A percentile compares a stretch with the other conserved stretches of the same genome.
Evolutionary conservation across 2,888 invertebrate species (phyloP).

Genomic region (Ochropleura leucogaster): DNA sequence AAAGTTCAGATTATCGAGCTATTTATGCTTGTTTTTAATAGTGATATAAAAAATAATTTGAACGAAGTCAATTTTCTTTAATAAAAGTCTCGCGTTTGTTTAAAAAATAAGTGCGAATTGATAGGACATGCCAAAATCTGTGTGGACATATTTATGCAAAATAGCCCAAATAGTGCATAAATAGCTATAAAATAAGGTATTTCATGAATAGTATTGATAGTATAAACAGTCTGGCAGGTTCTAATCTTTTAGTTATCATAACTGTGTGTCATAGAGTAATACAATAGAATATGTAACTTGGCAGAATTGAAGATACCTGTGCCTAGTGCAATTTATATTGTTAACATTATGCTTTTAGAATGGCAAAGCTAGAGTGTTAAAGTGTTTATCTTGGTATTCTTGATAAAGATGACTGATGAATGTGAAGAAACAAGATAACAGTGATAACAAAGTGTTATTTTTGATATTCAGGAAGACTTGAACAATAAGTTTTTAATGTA

Average conservation of each 20-base stretch:
- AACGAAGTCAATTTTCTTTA: too few species aligned
- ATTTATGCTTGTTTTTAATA: too few species aligned
- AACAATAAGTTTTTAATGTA: slow-evolving; percentile 21
- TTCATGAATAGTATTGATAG: slow-evolving; percentile 37
- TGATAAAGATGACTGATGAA: slow-evolving; percentile 84
- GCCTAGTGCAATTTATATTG: slow-evolving; percentile 51
- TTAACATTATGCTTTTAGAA: slow-evolving; percentile 52
- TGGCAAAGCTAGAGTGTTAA: slow-evolving; percentile 56
- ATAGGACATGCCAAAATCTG: too few species aligned
- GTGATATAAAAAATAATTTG: too few species aligned
- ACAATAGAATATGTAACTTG: slow-evolving; percentile 58
- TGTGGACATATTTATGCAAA: too few species aligned
- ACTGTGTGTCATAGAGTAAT: slow-evolving; percentile 43
- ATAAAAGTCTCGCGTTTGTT: too few species aligned
- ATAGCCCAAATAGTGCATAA: slow-evolving; percentile 5
- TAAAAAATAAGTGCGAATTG: too few species aligned
- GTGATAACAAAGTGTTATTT: slow-evolving; percentile 70
- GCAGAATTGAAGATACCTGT: slow-evolving; percentile 55
- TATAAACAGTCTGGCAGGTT: slow-evolving; percentile 20
- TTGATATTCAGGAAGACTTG: slow-evolving; percentile 48
- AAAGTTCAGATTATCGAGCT: too few species aligned
- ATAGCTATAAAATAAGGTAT: slow-evolving; percentile 25
- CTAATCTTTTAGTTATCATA: slow-evolving; percentile 52
- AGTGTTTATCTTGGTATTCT: slow-evolving; percentile 73
- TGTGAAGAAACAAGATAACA: slow-evolving; percentile 76